phyloP scores from a whole-genome alignment of 2,113 vertebrate species.

The Pandion haliaetus region DNA sequence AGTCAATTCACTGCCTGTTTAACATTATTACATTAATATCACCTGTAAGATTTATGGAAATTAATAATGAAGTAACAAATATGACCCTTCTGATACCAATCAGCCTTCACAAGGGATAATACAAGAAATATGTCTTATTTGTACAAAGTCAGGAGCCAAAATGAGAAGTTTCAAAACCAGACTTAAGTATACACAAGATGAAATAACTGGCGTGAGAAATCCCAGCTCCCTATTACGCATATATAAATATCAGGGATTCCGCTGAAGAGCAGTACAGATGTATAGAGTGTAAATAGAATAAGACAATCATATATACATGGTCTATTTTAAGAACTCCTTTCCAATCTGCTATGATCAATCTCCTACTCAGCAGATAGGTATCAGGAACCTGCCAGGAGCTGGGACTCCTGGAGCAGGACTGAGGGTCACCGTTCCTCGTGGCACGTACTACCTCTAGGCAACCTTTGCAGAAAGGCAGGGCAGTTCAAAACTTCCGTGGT shows the following conservation, averaged over 20 bases:
- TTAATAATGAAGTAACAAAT: background rate
- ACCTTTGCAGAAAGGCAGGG: background rate
- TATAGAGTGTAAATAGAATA: background rate
- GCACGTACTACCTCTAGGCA: background rate
- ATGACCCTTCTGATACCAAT: background rate
- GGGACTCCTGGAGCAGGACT: background rate
- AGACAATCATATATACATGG: background rate
- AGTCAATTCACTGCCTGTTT: background rate
- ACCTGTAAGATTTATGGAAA: constrained; percentile 4
- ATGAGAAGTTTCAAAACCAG: background rate
- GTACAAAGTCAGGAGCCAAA: background rate
- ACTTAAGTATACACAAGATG: background rate
- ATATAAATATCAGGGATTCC: background rate
- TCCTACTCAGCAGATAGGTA: background rate
- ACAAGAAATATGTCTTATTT: background rate
- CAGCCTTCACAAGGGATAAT: background rate
- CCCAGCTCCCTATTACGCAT: background rate
- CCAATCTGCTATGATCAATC: background rate
- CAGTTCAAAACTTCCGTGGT: background rate
- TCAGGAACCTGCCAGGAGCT: background rate
- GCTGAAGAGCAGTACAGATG: background rate
- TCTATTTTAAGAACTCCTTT: background rate
- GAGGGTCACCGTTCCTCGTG: accelerated
- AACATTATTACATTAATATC: background rate
- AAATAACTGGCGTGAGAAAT: background rate